These are phyloP conservation scores for Gortyna flavago DNA, from an alignment of 2,888 invertebrate genomes.

Conservation along the genomic window DNA sequence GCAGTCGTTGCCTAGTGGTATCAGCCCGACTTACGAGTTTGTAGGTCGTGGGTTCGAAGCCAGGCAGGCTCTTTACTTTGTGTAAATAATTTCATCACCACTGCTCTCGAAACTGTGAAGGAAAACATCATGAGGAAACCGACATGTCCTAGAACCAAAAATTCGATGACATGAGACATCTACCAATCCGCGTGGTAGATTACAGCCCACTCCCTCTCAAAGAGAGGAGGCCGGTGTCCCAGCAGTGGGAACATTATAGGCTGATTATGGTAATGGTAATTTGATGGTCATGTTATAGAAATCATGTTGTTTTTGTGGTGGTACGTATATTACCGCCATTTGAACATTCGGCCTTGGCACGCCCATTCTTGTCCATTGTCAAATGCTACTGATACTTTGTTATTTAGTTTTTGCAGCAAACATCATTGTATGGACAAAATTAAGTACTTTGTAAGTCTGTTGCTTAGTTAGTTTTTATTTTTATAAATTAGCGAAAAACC, in stretches of 20 bases:
- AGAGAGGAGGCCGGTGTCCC: background rate
- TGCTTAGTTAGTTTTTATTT: background rate
- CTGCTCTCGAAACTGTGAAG: background rate
- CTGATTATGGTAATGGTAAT: background rate
- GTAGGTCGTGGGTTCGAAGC: no score
- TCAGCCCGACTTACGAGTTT: no score
- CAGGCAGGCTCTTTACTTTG: no score
- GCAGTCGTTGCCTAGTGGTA: no score
- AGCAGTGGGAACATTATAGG: no score
- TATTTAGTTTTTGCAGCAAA: constrained; percentile 48
- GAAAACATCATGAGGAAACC: background rate
- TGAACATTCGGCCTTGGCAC: constrained; percentile 41
- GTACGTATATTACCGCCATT: constrained; percentile 32
- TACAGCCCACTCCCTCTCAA: background rate
- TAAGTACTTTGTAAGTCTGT: constrained; percentile 12
- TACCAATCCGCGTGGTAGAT: background rate
- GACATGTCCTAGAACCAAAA: background rate
- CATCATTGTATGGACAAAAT: constrained; percentile 4
- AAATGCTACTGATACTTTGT: constrained; percentile 50
- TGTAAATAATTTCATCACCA: background rate
- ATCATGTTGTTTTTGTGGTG: constrained; percentile 54
- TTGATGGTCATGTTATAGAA: background rate
- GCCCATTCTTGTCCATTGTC: constrained; percentile 56
- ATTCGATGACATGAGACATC: background rate
- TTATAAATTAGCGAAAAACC: background rate